Evolutionary conservation across 2,113 vertebrate genomes (phyloP).

Genomic region (Antechinus stuartii): DNA sequence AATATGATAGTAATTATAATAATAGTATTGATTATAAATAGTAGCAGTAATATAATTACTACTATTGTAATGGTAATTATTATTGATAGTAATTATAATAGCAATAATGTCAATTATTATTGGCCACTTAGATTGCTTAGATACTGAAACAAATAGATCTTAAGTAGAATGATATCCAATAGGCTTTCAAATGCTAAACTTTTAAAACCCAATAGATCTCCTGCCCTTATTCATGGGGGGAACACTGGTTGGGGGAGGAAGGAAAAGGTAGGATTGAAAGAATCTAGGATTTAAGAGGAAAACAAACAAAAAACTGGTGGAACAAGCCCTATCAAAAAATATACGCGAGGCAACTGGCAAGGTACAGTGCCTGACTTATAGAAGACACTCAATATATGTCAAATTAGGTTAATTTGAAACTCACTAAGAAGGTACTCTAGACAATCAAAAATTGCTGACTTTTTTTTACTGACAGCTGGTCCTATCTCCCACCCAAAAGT

Average conservation of each 20-base stretch:
- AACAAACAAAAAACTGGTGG: not conserved
- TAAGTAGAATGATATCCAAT: not conserved
- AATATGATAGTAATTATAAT: not conserved
- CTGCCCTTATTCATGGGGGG: not conserved
- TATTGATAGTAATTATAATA: too few species aligned
- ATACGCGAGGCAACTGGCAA: not conserved
- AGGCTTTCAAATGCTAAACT: not conserved
- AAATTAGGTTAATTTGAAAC: not conserved
- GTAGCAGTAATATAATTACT: too few species aligned
- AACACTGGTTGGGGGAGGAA: not conserved
- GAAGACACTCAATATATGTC: not conserved
- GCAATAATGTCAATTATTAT: not conserved
- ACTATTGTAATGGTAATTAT: too few species aligned
- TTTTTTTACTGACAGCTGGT: too few species aligned
- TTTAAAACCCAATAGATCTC: not conserved
- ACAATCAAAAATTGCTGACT: too few species aligned
- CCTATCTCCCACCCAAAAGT: too few species aligned
- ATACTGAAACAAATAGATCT: not conserved
- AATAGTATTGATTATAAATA: too few species aligned
- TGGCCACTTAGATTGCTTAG: not conserved
- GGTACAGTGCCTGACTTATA: not conserved
- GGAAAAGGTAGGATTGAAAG: not conserved
- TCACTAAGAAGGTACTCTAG: not conserved
- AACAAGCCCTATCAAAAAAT: not conserved
- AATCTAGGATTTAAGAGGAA: not conserved